A percentile compares a stretch with the other conserved stretches of the same genome.
phyloP scores from a whole-genome alignment of 2,888 invertebrate genomes.

The Torymus texanus region DNA sequence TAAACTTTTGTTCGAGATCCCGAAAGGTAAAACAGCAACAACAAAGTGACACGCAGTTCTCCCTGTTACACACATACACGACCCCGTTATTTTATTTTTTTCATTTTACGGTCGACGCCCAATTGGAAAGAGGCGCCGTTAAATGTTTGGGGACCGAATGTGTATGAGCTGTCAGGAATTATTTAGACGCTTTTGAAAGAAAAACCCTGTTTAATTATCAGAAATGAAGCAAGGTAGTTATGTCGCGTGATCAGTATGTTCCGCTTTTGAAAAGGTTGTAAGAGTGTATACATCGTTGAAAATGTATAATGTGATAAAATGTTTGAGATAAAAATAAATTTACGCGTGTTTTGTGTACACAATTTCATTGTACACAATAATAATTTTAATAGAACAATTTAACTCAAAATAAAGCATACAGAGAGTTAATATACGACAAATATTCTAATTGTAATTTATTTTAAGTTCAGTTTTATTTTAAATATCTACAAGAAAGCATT shows the following conservation, averaged over 20 bases:
- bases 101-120: neutral
- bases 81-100: constrained; percentile 18
- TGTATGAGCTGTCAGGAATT: constrained; percentile 18
- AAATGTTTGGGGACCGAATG: neutral
- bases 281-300: no score
- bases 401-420: neutral
- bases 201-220: constrained; percentile 30
- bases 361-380: constrained; percentile 2
- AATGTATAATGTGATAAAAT: neutral
- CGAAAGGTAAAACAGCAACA: neutral
- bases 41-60: neutral
- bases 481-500: no score
- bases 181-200: constrained; percentile 21
- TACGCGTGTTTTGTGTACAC: neutral
- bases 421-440: no score
- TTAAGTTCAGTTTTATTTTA: no score
- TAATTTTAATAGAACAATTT: neutral
- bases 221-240: constrained; percentile 30
- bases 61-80: constrained; percentile 17
- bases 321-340: neutral
- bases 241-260: constrained; percentile 6
- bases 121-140: neutral
- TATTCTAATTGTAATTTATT: no score
- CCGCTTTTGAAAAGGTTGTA: neutral
- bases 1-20: constrained; percentile 61